Evolutionary conservation across 1,140 invertebrate genomes (phyloP).

Genomic region (Polypedilum vanderplanki): DNA sequence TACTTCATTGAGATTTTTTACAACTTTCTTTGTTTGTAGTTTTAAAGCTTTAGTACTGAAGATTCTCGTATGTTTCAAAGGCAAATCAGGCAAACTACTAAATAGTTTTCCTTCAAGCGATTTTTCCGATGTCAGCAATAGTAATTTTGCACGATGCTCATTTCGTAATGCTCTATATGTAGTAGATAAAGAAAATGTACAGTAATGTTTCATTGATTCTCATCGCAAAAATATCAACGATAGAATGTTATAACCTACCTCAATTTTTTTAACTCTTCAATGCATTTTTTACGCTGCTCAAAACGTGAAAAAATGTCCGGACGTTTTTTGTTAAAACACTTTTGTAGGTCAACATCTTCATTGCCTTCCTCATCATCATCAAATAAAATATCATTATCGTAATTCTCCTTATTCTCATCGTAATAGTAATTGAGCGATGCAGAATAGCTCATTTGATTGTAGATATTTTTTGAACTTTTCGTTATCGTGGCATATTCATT

Average conservation of each 20-base stretch:
- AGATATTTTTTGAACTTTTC: constrained; percentile 1
- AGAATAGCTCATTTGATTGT: not conserved
- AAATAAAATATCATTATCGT: not conserved
- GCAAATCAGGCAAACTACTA: not conserved
- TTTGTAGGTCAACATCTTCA: not conserved
- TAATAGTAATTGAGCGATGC: not conserved
- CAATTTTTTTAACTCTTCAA: not conserved
- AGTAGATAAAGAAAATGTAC: not conserved
- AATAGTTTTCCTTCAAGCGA: constrained; percentile 11
- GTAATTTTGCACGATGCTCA: not conserved
- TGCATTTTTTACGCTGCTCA: not conserved
- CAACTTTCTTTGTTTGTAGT: not conserved
- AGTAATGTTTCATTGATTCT: not conserved
- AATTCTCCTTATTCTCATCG: constrained; percentile 4
- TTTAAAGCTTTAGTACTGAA: constrained; percentile 17
- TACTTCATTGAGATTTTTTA: not conserved
- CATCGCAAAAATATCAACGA: too few species aligned
- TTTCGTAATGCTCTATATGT: not conserved
- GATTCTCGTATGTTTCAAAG: not conserved
- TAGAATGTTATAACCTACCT: not conserved
- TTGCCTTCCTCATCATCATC: not conserved
- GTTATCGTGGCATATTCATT: constrained; percentile 14
- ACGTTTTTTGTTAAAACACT: not conserved
- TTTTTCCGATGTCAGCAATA: constrained; percentile 2
- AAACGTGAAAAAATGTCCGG: not conserved